phyloP scores from a whole-genome alignment of 2,113 vertebrate species.

The Crotalus helleri region DNA sequence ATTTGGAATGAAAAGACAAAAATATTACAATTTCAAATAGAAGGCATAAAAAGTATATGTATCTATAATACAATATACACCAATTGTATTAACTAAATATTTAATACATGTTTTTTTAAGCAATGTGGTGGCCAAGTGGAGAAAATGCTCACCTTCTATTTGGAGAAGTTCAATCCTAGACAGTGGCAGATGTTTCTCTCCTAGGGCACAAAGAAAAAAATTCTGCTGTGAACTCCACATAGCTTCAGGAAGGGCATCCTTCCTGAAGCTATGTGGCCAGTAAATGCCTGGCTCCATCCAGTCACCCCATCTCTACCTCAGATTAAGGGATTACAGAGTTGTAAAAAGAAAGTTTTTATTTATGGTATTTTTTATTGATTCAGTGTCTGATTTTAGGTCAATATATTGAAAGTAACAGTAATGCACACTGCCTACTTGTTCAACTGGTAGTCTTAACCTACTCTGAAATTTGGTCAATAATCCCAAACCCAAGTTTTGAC shows the following conservation, averaged over 20 bases:
- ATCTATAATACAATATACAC: neutral
- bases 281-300: neutral
- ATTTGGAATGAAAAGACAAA: rapidly evolving
- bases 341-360: neutral
- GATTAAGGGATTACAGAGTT: neutral
- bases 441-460: neutral
- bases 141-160: neutral
- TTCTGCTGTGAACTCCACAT: neutral
- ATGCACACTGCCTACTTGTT: rapidly evolving
- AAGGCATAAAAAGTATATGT: neutral
- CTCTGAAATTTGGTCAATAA: rapidly evolving
- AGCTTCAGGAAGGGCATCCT: neutral
- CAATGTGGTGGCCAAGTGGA: neutral
- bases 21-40: neutral
- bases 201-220: neutral
- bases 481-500: rapidly evolving
- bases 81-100: neutral
- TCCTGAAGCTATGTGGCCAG: neutral
- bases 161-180: neutral
- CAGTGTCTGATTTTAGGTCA: neutral
- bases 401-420: neutral
- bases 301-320: neutral
- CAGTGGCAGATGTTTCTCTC: neutral
- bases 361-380: neutral
- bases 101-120: neutral